Evolutionary conservation across 2,888 invertebrate species (phyloP), one percentile per base, ranked within the genome.

Genomic region (Eulithis testata): DNA sequence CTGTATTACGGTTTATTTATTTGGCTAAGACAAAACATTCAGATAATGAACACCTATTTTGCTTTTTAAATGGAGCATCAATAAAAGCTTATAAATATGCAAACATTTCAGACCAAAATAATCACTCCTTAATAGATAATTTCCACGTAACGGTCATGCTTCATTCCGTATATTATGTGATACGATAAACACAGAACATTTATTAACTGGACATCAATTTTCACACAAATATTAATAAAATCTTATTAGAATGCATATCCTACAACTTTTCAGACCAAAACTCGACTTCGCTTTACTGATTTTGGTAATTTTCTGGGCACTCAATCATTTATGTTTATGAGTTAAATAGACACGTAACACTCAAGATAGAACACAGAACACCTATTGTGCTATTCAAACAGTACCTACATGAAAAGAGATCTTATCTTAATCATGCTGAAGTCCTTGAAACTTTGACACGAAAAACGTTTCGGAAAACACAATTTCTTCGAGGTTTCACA

Each of bases 291-390:
- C n/a, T 44, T 44, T n/a, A 11, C 40, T 40, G 44, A 31, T 37
- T 37, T 52, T 37, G 36, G n/a, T 3, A 37, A 31, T 50, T 58
- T 58, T n/a, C 47, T 14, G 47, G 37, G 14, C 58, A 40, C 21
- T 37, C 57, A 14, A 47, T 14, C 14, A 40, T 40, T 53, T 40
- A 31, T 14, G 36, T 37, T 57, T 2, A 44, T 53, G 53, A 56
- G 37, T 44, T 37, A 45, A 56, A 37, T 55, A 56, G 56, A 56
- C 56, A 55, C 55, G 44, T 36, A 47, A 57, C 49, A 58, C 49
- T 58, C 37, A 44, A 40, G 4, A 14, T 40, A 43, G 31, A 49
- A 58, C 37, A 50, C 58, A 43, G 31, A 49, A 58, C 37, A 50
- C 58, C 49, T 57, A 57, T 50, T 50, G 58, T 50, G 49, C n/a